Evolutionary conservation across 2,797 vertebrate species (phyloP), one percentile per base, ranked within the genome.

Genomic region (Falco rusticolus): DNA sequence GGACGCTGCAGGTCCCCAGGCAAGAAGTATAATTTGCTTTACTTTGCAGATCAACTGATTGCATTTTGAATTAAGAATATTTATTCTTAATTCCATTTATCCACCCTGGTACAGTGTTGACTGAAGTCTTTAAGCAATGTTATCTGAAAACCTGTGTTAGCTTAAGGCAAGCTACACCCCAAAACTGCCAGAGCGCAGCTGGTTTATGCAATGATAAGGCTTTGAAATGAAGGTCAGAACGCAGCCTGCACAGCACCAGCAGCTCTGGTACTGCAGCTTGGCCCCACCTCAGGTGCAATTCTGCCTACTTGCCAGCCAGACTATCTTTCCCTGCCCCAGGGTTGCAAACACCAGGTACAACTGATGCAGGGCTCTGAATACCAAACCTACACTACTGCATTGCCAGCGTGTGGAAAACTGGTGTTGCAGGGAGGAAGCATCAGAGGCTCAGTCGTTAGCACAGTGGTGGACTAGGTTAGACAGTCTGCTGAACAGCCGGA

Each of bases 71-170:
- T 91, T 63, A 63, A 91, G 82, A 93, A 82, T 84, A 93, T 90
- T 87, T 95, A 65, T 92, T 94, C 76, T 83, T 96, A 93, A 81
- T 94, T 89, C 75, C 87, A 0, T 90, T 90, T 91, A 59, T 86
- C 89, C 61, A 90, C 77, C 59, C 78, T 41, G 78, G 87, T 81
- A 83, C 0, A 2, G 20, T 89, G 68, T 96, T 96, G 95, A 94
- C 92, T 83, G 39, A 95, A 91, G 93, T 94, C 68, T 95, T 95
- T 95, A 89, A 90, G 92, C 61, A 96, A 84, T 78, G 84, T 96
- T 97, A 97, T 97, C 97, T 95, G 51, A 76, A 90, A 74, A 41
- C 34, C 47, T 85, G 83, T 95, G 65, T 97, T 97, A 96, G 86
- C 76, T 94, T 83, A 93, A 96, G 72, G 77, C 59, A 89, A 87